These are phyloP conservation scores for Atractosteus spatula DNA, from an alignment of 2,113 vertebrate genomes.

Conservation along the genomic window DNA sequence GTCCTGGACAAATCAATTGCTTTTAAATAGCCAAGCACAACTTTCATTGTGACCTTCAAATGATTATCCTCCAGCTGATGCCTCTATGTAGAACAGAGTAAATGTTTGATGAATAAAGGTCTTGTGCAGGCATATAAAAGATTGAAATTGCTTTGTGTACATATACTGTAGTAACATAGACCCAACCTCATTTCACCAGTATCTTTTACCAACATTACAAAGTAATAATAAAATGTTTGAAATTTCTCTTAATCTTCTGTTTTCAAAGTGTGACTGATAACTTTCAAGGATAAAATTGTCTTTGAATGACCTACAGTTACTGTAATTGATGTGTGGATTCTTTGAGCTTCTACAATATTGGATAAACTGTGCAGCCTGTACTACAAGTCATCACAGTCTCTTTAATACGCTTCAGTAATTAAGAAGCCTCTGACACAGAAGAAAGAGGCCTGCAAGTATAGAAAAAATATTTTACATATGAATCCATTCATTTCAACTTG, in stretches of 20 bases:
- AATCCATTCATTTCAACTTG: too few species aligned
- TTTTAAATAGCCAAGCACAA: too few species aligned
- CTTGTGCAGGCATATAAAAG: neutral
- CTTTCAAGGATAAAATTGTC: neutral
- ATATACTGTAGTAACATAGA: neutral
- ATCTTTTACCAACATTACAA: too few species aligned
- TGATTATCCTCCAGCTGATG: too few species aligned
- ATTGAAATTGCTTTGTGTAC: neutral
- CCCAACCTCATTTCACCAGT: too few species aligned
- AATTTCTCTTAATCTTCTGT: neutral
- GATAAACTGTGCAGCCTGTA: neutral
- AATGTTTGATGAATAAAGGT: neutral
- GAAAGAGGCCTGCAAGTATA: neutral
- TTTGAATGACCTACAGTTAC: too few species aligned
- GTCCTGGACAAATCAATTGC: too few species aligned
- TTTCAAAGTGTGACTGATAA: constrained; percentile 6
- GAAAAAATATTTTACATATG: neutral
- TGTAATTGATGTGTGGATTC: constrained; percentile 1
- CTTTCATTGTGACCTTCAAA: too few species aligned
- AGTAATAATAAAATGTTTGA: neutral
- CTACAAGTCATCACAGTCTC: neutral
- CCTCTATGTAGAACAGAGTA: neutral
- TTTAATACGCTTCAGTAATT: neutral
- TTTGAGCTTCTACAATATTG: neutral
- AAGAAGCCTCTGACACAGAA: neutral